These are phyloP conservation scores for Montipora foliosa DNA, from an alignment of 64 coral and sea anemone species.

Conservation along the genomic window DNA sequence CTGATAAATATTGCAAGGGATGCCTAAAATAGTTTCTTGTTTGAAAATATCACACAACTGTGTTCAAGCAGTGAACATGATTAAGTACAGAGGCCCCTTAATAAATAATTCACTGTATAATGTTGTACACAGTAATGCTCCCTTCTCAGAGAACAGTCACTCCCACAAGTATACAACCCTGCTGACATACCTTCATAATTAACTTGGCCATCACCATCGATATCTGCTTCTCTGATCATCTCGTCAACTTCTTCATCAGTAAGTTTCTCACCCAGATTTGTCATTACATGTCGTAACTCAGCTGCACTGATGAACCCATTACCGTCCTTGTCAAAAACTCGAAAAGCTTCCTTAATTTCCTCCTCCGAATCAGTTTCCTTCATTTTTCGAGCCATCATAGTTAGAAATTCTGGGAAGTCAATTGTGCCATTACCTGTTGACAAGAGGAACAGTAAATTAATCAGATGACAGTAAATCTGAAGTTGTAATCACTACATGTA, in stretches of 20 bases:
- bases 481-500: too few species aligned
- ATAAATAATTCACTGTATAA: too few species aligned
- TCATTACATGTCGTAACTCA: slow-evolving; percentile 72
- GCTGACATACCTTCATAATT: slow-evolving; percentile 58
- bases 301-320: slow-evolving; percentile 75
- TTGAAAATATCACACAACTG: background rate
- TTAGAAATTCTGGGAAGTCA: slow-evolving; percentile 66
- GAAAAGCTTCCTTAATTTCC: slow-evolving; percentile 64
- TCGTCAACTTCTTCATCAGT: slow-evolving; percentile 75
- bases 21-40: too few species aligned
- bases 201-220: slow-evolving; percentile 74
- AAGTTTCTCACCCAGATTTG: slow-evolving; percentile 67
- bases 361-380: slow-evolving; percentile 61
- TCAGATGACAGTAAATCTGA: too few species aligned
- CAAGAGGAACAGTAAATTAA: background rate
- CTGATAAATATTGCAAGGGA: too few species aligned
- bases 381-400: slow-evolving; percentile 76
- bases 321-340: slow-evolving; percentile 71
- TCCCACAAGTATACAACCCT: background rate
- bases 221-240: slow-evolving; percentile 68
- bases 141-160: too few species aligned
- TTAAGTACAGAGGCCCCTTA: too few species aligned
- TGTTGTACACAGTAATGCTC: too few species aligned
- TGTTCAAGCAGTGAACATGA: too few species aligned
- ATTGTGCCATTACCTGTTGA: slow-evolving; percentile 63